Base-by-base conservation (phyloP, 2,888 invertebrate species). In the Oscheius onirici region DNA sequence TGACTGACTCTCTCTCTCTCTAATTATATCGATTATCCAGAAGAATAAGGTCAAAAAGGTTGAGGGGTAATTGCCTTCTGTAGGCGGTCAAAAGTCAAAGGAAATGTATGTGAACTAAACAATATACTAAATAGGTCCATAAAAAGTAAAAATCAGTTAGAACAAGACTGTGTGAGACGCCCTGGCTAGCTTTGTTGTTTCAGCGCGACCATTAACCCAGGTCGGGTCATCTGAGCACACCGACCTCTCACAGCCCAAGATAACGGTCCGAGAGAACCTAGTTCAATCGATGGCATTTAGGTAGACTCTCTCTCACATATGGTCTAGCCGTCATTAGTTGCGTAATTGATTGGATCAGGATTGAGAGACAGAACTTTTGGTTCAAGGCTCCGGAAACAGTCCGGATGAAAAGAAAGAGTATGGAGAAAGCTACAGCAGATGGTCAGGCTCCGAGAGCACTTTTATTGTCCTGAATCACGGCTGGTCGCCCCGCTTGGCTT, bases 401-500 rank as follows among this genome's bases (percentile, higher is more conserved):
- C 17, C 10, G 49, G 6, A 1, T 10, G n/a, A 49, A 17, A 49
- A 22, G 17, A 5, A 3, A 17, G 41, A 26, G 41, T 8, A 44
- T 10, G n/a, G 28, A 20, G 51, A 15, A 52, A 44, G 46, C 54
- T 52, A 51, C 10, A 17, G 70, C 69, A 69, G 46, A 68, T 61
- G 55, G 66, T n/a, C 49, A 28, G 15, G 70, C 54, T 55, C 26
- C 54, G 60, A 67, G 15, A 49, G 63, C 63, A 17, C 46, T 63
- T 63, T 63, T 63, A 63, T 63, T 63, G 63, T 49, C 22, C 63
- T 63, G 63, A 63, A 63, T 63, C 63, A 63, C 49, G 20, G 63
- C n/a, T 28, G 46, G 63, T 24, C 63, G 49, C 34, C 5, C 34
- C 34, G n/a, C 8, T 34, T 8, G 34, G 34, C 34, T 34, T 34